Evolutionary conservation across 1,140 invertebrate genomes (phyloP).

Genomic region (Cotesia chilonis): DNA sequence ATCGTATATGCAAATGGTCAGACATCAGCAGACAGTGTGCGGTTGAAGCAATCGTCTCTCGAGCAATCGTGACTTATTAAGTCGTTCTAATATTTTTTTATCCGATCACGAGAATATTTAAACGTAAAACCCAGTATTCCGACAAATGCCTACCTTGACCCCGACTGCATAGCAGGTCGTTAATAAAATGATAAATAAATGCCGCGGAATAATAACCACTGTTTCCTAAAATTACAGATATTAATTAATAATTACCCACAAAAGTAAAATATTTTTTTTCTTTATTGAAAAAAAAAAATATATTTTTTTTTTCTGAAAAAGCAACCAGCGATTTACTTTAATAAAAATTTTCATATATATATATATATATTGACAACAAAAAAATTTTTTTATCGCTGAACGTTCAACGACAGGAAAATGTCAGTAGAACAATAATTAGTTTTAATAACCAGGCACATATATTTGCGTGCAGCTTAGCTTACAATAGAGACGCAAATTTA

Average conservation of each 20-base stretch:
- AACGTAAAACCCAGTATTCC: slow-evolving; percentile 43
- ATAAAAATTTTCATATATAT: no score
- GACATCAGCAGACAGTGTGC: slow-evolving; percentile 55
- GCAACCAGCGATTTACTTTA: no score
- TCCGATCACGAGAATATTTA: slow-evolving; percentile 57
- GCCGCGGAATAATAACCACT: no score
- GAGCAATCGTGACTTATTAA: slow-evolving; percentile 65
- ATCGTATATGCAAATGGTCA: slow-evolving; percentile 66
- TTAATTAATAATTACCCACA: no score
- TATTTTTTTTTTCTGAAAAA: no score
- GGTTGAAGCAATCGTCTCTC: slow-evolving; percentile 57
- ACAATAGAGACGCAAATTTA: slow-evolving; percentile 7
- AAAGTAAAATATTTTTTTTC: no score
- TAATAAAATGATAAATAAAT: background rate
- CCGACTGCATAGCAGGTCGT: slow-evolving; percentile 2
- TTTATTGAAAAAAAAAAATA: no score
- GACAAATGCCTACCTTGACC: slow-evolving; percentile 58
- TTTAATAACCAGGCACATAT: slow-evolving; percentile 6
- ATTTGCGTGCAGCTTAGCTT: slow-evolving; percentile 29
- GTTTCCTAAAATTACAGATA: no score
- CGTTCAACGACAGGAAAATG: slow-evolving; percentile 21
- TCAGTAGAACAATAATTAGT: slow-evolving; percentile 27
- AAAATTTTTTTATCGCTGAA: slow-evolving; percentile 22
- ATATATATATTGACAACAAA: background rate
- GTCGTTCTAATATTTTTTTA: slow-evolving; percentile 61